Evolutionary conservation across 1,140 invertebrate genomes (phyloP), one percentile per base, ranked within the genome.

Genomic region (Galleria mellonella): DNA sequence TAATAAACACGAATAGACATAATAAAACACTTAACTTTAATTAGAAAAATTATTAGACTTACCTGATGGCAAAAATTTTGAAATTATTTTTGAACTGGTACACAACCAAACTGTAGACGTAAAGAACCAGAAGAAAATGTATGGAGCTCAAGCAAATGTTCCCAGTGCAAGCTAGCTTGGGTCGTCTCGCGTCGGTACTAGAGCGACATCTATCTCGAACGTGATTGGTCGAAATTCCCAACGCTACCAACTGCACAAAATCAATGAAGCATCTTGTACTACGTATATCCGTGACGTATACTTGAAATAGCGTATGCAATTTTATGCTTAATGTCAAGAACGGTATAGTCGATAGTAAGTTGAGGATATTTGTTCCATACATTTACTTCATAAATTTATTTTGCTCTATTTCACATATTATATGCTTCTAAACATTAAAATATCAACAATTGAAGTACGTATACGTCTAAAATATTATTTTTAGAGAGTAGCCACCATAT

Each of bases 31-130:
- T 50, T 58, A 40, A 55, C 55, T 70, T 64, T 63, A 56, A 60
- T 62, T 77, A 67, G 57, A 82, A 86, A 78, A 85, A 68, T 68
- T 45, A 74, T 72, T 66, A 46, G 63, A 77, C 84, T 83, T 72
- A 87, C 84, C 84, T 87, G 68, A 83, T 83, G 72, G 83, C 82
- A 78, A 84, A 83, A 85, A 83, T 87, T 87, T 83, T 83, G 82
- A 85, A 87, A 73, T 81, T 70, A 76, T 85, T 83, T 82, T 85
- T 77, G 69, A 83, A 83, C 78, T 83, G 69, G 73, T 84, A 64
- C 75, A 81, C 79, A 81, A 83, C 81, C 74, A 83, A 84, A 83
- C 82, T 79, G 76, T 74, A 83, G 82, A 83, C 82, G 78, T 79
- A 86, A 73, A 82, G 83, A 84, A 74, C 76, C 77, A 82, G 79